These are phyloP conservation scores for Meghimatium bilineatum DNA, from an alignment of 2,888 invertebrate species.

Conservation along the genomic window DNA sequence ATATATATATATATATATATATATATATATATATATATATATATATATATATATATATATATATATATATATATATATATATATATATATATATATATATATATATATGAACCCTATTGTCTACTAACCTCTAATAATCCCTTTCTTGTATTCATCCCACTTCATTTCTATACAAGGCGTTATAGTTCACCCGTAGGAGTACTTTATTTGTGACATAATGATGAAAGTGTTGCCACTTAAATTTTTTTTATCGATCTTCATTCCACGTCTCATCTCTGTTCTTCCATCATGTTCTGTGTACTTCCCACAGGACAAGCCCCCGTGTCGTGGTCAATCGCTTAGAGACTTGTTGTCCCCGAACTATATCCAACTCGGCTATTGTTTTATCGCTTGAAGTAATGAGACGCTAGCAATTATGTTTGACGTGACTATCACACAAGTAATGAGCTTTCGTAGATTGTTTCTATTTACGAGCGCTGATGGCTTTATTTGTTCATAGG, in stretches of 20 bases:
- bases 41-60: too few relatives aligned
- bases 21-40: too few relatives aligned
- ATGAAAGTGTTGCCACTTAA: slow-evolving; percentile 27
- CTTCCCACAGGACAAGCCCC: neutral
- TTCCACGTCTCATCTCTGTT: neutral
- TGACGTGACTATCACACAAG: slow-evolving; percentile 1
- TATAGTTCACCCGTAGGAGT: neutral
- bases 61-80: too few relatives aligned
- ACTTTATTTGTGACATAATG: slow-evolving; percentile 15
- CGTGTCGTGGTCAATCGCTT: slow-evolving; percentile 6
- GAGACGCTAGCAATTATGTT: slow-evolving; percentile 18
- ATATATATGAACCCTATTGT: too few relatives aligned
- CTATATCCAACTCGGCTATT: neutral
- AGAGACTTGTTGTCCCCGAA: neutral
- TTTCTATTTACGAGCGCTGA: neutral
- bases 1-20: too few relatives aligned
- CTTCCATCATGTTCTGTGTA: neutral
- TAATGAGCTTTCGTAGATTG: slow-evolving; percentile 2
- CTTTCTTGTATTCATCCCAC: too few relatives aligned
- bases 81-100: too few relatives aligned
- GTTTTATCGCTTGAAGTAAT: slow-evolving; percentile 20
- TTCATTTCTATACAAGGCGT: neutral
- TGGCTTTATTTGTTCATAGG: neutral
- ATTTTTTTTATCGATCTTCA: slow-evolving; percentile 6
- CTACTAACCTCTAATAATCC: too few relatives aligned